A percentile compares a stretch with the other conserved stretches of the same genome.
These are phyloP conservation scores for Microchrysa polita DNA, from an alignment of 2,888 invertebrate genomes.

Conservation along the genomic window DNA sequence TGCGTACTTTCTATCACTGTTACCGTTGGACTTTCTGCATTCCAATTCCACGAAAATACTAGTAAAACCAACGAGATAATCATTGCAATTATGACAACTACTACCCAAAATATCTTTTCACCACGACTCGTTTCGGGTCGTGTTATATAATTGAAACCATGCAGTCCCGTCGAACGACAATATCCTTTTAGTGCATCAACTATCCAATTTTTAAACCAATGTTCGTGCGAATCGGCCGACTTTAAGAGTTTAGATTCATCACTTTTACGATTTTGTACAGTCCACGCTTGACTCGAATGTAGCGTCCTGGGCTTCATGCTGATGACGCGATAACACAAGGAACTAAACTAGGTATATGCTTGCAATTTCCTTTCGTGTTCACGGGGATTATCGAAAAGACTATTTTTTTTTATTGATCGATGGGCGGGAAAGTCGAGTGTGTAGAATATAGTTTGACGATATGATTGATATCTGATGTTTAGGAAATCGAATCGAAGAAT, in stretches of 20 bases:
- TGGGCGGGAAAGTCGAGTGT: too few relatives aligned
- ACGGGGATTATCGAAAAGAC: too few relatives aligned
- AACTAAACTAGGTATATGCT: too few relatives aligned
- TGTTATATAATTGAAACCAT: constrained; percentile 76
- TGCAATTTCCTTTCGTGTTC: too few relatives aligned
- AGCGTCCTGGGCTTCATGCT: neutral
- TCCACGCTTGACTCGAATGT: constrained; percentile 2
- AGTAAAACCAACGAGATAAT: constrained; percentile 68
- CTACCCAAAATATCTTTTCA: constrained; percentile 70
- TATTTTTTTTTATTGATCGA: too few relatives aligned
- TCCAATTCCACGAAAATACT: constrained; percentile 70
- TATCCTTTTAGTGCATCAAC: constrained; percentile 66
- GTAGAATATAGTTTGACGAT: too few relatives aligned
- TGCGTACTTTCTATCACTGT: constrained; percentile 70
- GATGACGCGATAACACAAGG: neutral
- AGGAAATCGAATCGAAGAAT: too few relatives aligned
- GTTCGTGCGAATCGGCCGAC: neutral
- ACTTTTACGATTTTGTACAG: constrained; percentile 4
- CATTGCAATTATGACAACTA: constrained; percentile 68
- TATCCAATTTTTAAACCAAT: constrained; percentile 55
- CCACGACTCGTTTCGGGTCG: constrained; percentile 67
- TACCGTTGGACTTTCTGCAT: constrained; percentile 70
- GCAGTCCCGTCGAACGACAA: constrained; percentile 74
- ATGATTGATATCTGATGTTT: too few relatives aligned
- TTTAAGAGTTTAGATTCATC: neutral